These are phyloP conservation scores for Drosophila sechellia DNA, from an alignment of 1,140 invertebrate genomes.

Conservation along the genomic window DNA sequence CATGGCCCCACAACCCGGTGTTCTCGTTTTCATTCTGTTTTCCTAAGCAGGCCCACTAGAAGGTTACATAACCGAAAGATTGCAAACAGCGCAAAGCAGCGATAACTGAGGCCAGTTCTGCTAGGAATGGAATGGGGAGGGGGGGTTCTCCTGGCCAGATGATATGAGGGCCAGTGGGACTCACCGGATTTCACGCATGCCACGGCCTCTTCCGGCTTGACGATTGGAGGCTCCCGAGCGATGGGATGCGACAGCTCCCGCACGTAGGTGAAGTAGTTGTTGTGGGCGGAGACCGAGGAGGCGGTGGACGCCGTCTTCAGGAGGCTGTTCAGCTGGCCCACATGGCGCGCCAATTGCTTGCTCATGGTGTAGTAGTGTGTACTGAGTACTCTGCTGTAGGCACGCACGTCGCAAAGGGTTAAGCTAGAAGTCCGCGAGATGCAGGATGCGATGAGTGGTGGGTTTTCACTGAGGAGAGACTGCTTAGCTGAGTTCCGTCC, in stretches of 20 bases:
- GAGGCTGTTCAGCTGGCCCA: constrained; percentile 46
- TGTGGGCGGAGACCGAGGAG: constrained; percentile 46
- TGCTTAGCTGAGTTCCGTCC: constrained; percentile 10
- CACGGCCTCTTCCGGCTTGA: constrained; percentile 85
- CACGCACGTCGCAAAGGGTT: constrained; percentile 3
- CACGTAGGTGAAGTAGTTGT: constrained; percentile 86
- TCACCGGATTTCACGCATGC: constrained; percentile 86
- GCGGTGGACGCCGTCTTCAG: constrained; percentile 28
- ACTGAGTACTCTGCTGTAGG: not conserved
- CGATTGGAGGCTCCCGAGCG: constrained; percentile 85
- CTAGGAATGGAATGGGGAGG: no score
- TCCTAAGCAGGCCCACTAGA: constrained; percentile 40
- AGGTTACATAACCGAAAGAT: constrained; percentile 65
- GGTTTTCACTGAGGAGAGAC: constrained; percentile 1
- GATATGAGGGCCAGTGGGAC: not conserved
- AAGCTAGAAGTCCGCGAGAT: constrained; percentile 15
- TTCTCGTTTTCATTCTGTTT: constrained; percentile 44
- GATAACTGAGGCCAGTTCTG: not conserved
- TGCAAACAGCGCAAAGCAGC: constrained; percentile 2
- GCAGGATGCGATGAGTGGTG: constrained; percentile 3
- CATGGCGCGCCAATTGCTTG: constrained; percentile 55
- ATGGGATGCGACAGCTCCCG: constrained; percentile 86
- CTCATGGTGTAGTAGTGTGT: constrained; percentile 41
- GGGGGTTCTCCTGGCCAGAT: not conserved
- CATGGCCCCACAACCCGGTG: constrained; percentile 27